Evolutionary conservation across 2,113 vertebrate genomes (phyloP).

Genomic region (Seriola aureovittata): DNA sequence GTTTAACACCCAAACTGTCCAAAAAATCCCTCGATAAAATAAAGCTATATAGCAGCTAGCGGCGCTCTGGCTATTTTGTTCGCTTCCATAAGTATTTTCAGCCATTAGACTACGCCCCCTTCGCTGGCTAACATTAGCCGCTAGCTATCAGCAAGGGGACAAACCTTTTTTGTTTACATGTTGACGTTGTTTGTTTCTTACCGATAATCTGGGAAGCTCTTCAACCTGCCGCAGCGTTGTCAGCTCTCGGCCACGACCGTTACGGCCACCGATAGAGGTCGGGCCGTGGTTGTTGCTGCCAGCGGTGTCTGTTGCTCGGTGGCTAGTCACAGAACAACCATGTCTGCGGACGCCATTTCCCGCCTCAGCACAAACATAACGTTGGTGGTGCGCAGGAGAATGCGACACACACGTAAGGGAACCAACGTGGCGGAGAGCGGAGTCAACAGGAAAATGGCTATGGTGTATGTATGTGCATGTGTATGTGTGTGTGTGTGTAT

Average conservation of each 20-base stretch:
- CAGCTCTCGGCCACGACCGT: conserved; percentile 67
- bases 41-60: not conserved
- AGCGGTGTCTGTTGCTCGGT: conserved; percentile 65
- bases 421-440: conserved; percentile 69
- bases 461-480: conserved; percentile 2
- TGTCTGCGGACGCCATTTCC: conserved; percentile 82
- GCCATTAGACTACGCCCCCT: conserved; percentile 82
- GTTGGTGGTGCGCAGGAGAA: conserved; percentile 69
- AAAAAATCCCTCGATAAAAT: not conserved
- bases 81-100: conserved; percentile 55
- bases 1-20: not conserved
- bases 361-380: conserved; percentile 80
- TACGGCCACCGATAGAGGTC: conserved; percentile 57
- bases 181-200: conserved; percentile 63
- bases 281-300: conserved; percentile 66
- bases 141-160: conserved; percentile 49
- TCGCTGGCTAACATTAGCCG: conserved; percentile 65
- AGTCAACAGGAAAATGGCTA: conserved; percentile 51
- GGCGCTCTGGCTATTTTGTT: conserved; percentile 51
- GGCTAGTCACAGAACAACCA: conserved; percentile 69
- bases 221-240: conserved; percentile 47
- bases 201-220: conserved; percentile 61
- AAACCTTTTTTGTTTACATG: conserved; percentile 71
- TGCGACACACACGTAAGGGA: conserved; percentile 68
- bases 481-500: not conserved